Evolutionary conservation across 1,140 invertebrate species (phyloP).

Genomic region (Panonychus citri): DNA sequence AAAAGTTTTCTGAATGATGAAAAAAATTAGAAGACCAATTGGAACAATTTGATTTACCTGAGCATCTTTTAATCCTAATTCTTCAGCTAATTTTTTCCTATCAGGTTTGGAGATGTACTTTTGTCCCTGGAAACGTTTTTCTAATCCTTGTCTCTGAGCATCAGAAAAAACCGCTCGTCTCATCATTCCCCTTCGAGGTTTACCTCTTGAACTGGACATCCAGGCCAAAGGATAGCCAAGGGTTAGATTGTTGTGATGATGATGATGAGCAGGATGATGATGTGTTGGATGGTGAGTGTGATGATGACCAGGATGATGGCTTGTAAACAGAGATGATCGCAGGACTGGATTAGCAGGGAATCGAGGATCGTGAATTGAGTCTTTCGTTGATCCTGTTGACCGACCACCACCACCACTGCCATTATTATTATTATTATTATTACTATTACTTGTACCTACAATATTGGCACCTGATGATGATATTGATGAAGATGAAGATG

Average conservation of each 20-base stretch:
- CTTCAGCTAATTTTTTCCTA: slow-evolving; percentile 79
- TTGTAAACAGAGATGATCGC: not conserved
- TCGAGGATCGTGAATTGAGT: too few species aligned
- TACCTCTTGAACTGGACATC: slow-evolving; percentile 40
- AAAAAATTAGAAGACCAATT: too few species aligned
- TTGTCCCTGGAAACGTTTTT: slow-evolving; percentile 84
- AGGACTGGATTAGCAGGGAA: not conserved
- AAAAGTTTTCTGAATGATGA: too few species aligned
- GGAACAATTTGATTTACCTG: slow-evolving; percentile 26
- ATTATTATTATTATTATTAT: too few species aligned
- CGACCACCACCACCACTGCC: too few species aligned
- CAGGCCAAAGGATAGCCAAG: slow-evolving; percentile 30
- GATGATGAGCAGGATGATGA: too few species aligned
- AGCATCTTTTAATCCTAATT: slow-evolving; percentile 73
- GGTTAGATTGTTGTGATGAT: not conserved
- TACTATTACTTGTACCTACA: too few species aligned
- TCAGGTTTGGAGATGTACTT: slow-evolving; percentile 96
- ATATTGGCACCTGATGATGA: too few species aligned
- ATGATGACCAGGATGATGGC: not conserved
- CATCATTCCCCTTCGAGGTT: slow-evolving; percentile 69
- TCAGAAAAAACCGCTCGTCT: slow-evolving; percentile 77
- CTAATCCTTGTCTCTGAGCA: slow-evolving; percentile 72
- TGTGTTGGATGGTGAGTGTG: too few species aligned
- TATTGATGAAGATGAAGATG: too few species aligned
- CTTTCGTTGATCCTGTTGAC: too few species aligned